These are phyloP conservation scores for Pangasius larnaudii DNA, from an alignment of 2,797 vertebrate species.

Conservation along the genomic window DNA sequence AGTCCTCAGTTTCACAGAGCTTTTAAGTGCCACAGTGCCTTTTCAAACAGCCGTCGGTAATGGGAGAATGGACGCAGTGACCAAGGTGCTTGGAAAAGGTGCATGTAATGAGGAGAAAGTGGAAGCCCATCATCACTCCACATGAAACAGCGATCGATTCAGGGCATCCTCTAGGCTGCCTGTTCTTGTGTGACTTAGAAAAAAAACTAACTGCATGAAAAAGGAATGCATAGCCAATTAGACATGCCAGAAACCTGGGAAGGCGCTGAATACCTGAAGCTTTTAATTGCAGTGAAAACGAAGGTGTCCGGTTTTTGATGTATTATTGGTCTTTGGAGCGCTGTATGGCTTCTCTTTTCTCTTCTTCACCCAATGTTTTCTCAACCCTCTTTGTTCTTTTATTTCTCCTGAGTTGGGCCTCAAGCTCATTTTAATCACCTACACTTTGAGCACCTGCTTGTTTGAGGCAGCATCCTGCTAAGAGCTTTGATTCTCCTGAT, in stretches of 20 bases:
- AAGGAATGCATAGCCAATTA: not conserved
- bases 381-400: constrained; percentile 16
- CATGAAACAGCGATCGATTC: not conserved
- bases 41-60: constrained; percentile 27
- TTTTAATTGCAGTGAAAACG: constrained; percentile 1
- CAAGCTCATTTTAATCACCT: constrained; percentile 26
- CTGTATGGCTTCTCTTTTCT: constrained; percentile 2
- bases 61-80: constrained; percentile 25
- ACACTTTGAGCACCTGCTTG: constrained; percentile 56
- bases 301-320: not conserved
- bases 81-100: constrained; percentile 14
- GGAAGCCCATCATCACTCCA: not conserved
- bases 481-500: constrained; percentile 36
- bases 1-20: constrained; percentile 43
- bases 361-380: not conserved
- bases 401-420: constrained; percentile 19
- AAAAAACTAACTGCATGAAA: not conserved
- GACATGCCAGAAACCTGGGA: not conserved
- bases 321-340: not conserved
- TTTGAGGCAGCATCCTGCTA: constrained; percentile 20
- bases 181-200: not conserved
- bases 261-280: not conserved
- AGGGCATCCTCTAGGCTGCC: not conserved
- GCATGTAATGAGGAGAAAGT: constrained; percentile 24
- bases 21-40: constrained; percentile 28